phyloP scores from a whole-genome alignment of 2,113 vertebrate species.

The Orthonyx spaldingii region DNA sequence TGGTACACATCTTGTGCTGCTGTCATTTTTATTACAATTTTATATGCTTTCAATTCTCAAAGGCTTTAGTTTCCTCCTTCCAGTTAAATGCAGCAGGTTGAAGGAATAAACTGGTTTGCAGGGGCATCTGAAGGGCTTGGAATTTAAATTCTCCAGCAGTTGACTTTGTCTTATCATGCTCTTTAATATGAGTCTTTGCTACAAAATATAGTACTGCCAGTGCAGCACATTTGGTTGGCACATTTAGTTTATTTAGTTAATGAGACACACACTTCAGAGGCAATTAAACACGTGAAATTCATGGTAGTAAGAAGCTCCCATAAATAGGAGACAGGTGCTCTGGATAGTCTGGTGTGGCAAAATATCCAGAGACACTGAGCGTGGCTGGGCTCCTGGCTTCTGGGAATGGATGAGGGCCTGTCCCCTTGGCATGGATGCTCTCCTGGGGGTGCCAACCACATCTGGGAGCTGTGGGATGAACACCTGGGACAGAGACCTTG shows the following conservation, averaged over 20 bases:
- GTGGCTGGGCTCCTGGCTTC: background rate
- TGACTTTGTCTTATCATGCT: background rate
- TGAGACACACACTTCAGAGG: background rate
- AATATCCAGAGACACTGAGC: rapidly evolving
- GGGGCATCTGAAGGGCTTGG: background rate
- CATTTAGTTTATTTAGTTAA: background rate
- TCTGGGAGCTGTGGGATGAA: rapidly evolving
- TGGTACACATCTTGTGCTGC: background rate
- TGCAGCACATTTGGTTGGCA: background rate
- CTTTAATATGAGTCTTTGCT: background rate
- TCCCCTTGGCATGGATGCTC: background rate
- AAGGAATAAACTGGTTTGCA: background rate
- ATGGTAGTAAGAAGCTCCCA: background rate
- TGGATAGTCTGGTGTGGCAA: background rate
- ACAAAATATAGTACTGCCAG: background rate
- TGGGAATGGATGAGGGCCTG: rapidly evolving
- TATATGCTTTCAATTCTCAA: background rate
- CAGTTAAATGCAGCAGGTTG: background rate
- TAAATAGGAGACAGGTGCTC: background rate
- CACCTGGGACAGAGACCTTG: background rate
- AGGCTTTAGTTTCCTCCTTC: background rate
- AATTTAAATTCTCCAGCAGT: background rate
- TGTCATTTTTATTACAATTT: background rate
- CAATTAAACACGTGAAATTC: background rate
- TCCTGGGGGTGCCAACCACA: rapidly evolving